Base-by-base conservation (phyloP, 2,888 invertebrate species). In the Leistus spinibarbis region DNA sequence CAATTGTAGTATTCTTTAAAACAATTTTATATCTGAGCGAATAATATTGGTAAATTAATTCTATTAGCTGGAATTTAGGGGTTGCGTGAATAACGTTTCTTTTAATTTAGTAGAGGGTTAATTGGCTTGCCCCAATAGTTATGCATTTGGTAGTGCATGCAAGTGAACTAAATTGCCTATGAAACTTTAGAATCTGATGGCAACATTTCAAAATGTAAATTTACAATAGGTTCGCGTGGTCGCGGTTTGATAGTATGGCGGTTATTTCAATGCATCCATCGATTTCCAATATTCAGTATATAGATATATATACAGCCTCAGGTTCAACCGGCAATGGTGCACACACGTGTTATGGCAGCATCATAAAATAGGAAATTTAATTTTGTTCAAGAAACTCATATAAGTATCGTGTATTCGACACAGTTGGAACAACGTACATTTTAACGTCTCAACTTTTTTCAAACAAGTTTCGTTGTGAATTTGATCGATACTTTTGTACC, bases 341-440 rank as follows among this genome's bases (percentile, higher is more conserved):
- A 16, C 16, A 10, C 57, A 57, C 57, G n/a, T 57, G 57, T 17
- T 27, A 27, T 27, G 13, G 20, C 57, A 57, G 20, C 57, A 57
- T 27, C 57, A 57, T 57, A 57, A 57, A 57, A 57, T 57, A 57
- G 13, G 3, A 57, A 57, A 57, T 57, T 57, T 57, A 57, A 57
- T 57, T 57, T 57, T 16, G 20, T 20, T 16, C 27, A 9, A 27
- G 27, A 27, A 4, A 27, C 27, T 27, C 27, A 27, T 27, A 27
- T 27, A 27, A 7, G 27, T 27, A 27, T 27, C 27, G 4, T n/a
- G n/a, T n/a, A n/a, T 27, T 27, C 27, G 5, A 27, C 27, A 27
- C 27, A 9, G 27, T 27, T 27, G 27, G 4, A 7, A 7, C 27
- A 27, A 27, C 27, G 9, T 27, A 7, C 9, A 27, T 27, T 27